These are phyloP conservation scores for Morone chrysops DNA, from an alignment of 2,113 vertebrate genomes.

Conservation along the genomic window DNA sequence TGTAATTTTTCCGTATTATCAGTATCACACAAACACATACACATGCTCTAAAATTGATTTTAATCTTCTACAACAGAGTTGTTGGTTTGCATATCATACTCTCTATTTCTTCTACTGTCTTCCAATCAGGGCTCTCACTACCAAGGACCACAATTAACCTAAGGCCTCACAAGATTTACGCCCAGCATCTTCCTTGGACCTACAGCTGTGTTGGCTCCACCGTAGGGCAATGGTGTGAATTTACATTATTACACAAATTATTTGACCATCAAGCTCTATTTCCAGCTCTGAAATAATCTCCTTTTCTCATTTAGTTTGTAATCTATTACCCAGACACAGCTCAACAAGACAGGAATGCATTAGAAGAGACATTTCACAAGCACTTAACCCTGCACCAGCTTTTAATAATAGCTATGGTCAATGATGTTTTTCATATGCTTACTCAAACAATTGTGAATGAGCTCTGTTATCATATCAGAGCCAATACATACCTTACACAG, in stretches of 20 bases:
- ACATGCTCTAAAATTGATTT: not conserved
- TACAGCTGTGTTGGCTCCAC: constrained; percentile 3
- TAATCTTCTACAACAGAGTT: constrained; percentile 4
- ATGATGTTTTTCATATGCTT: constrained; percentile 39
- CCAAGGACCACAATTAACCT: constrained; percentile 13
- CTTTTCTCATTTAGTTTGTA: constrained; percentile 57
- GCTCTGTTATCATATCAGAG: not conserved
- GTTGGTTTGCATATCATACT: not conserved
- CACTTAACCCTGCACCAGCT: constrained; percentile 44
- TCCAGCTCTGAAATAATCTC: constrained; percentile 40
- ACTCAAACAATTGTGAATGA: constrained; percentile 2
- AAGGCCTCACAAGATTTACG: constrained; percentile 39
- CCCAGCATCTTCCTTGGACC: constrained; percentile 18
- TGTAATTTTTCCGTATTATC: not conserved
- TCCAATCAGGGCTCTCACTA: constrained; percentile 9
- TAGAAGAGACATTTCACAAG: constrained; percentile 37
- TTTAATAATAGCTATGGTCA: constrained; percentile 34
- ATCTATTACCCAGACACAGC: constrained; percentile 45
- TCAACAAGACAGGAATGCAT: constrained; percentile 50
- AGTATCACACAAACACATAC: not conserved
- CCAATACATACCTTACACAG: not conserved
- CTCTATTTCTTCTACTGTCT: constrained; percentile 3
- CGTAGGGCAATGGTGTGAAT: not conserved
- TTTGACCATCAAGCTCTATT: constrained; percentile 52
- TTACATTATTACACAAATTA: constrained; percentile 54